These are phyloP conservation scores for Brachionus calyciflorus DNA, from an alignment of 1,140 invertebrate species.

Conservation along the genomic window DNA sequence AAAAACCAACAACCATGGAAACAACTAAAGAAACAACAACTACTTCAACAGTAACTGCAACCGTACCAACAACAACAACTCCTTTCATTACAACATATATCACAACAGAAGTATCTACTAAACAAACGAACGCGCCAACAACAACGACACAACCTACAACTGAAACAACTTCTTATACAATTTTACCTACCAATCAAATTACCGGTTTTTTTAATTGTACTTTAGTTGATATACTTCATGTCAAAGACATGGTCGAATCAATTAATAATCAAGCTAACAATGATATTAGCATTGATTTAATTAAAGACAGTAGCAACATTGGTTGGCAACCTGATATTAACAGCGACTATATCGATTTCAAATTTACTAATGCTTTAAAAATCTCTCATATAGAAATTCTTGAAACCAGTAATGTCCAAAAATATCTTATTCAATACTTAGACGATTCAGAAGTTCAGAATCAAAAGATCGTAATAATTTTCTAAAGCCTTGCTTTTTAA, in stretches of 20 bases:
- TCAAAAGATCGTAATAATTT: background rate
- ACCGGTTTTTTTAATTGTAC: background rate
- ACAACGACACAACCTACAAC: background rate
- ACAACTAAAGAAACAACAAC: background rate
- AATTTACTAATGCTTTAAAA: background rate
- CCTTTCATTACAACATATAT: background rate
- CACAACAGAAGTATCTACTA: background rate
- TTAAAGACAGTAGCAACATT: background rate
- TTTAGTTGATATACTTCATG: background rate
- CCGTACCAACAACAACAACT: background rate
- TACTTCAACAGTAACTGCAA: background rate
- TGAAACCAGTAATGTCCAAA: background rate
- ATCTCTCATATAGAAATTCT: background rate
- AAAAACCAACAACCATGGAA: background rate
- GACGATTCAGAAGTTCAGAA: background rate
- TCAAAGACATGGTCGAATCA: background rate
- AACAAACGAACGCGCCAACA: background rate
- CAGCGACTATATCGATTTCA: conserved; percentile 7
- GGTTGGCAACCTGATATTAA: background rate
- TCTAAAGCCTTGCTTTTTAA: background rate
- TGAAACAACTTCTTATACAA: background rate
- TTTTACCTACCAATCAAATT: background rate
- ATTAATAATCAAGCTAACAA: conserved; percentile 17
- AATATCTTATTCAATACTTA: background rate
- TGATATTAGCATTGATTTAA: background rate